These are phyloP conservation scores for Sus cebifrons DNA, from an alignment of 2,797 vertebrate species.

Conservation along the genomic window DNA sequence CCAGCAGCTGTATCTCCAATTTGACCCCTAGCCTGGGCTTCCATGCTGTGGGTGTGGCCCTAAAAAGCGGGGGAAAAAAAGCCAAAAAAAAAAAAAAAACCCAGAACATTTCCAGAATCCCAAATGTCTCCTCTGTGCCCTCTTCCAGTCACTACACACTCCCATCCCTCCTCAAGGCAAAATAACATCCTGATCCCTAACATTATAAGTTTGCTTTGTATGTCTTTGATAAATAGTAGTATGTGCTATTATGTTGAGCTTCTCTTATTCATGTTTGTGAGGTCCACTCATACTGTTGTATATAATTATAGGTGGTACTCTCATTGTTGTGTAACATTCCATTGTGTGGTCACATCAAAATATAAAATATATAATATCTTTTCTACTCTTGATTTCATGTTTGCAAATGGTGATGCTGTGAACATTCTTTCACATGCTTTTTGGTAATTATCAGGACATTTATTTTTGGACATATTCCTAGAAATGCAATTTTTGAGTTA, in stretches of 20 bases:
- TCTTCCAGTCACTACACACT: not conserved
- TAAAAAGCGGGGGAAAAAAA: no score
- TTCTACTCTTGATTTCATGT: not conserved
- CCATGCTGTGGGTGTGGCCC: no score
- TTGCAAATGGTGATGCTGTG: not conserved
- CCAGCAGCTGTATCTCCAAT: no score
- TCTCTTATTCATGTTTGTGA: not conserved
- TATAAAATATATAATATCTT: not conserved
- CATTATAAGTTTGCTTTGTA: not conserved
- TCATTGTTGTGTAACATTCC: not conserved
- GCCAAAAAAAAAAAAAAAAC: no score
- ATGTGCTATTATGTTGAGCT: not conserved
- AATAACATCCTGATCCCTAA: not conserved
- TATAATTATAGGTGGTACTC: not conserved
- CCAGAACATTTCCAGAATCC: not conserved
- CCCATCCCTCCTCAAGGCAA: not conserved
- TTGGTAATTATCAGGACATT: not conserved
- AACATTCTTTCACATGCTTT: not conserved
- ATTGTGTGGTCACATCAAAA: not conserved
- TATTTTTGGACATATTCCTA: not conserved
- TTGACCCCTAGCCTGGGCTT: no score
- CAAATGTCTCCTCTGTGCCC: not conserved
- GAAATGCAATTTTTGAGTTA: conserved; percentile 13
- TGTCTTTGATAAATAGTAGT: not conserved
- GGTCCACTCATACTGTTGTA: not conserved